phyloP scores from a whole-genome alignment of 1,140 invertebrate genomes.

The Psix sp. region DNA sequence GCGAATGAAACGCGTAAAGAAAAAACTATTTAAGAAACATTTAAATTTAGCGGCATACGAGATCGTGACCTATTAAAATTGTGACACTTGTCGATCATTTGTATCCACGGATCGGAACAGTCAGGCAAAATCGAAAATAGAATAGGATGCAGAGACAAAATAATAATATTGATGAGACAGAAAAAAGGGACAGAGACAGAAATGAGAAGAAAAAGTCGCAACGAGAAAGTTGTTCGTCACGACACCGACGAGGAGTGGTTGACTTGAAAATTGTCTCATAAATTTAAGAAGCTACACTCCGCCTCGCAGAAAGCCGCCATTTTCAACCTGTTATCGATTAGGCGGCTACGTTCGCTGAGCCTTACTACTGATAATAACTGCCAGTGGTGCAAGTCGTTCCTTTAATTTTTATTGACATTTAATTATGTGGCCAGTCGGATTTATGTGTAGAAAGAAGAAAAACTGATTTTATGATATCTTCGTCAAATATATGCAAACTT shows the following conservation, averaged over 20 bases:
- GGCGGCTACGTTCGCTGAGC: constrained; percentile 39
- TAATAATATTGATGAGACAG: not conserved
- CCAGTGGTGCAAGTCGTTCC: constrained; percentile 29
- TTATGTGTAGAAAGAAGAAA: no score
- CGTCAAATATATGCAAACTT: no score
- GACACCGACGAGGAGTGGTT: constrained; percentile 47
- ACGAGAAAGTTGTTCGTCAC: constrained; percentile 55
- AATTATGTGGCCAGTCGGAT: constrained; percentile 14
- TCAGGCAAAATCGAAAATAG: not conserved
- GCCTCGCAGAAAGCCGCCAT: constrained; percentile 55
- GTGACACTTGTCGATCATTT: constrained; percentile 28
- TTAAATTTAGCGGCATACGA: no score
- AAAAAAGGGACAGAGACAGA: not conserved
- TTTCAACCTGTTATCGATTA: constrained; percentile 59
- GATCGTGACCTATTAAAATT: constrained; percentile 18
- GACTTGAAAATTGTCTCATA: constrained; percentile 60
- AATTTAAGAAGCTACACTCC: constrained; percentile 59
- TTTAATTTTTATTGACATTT: constrained; percentile 38
- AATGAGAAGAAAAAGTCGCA: not conserved
- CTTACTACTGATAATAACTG: constrained; percentile 26
- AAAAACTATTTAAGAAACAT: no score
- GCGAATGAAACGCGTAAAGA: no score
- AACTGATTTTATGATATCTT: no score
- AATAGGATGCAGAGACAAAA: not conserved
- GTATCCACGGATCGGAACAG: constrained; percentile 4